Conservation (phyloP, 2,113 vertebrate species). For the Copsychus sechellarum region DNA sequence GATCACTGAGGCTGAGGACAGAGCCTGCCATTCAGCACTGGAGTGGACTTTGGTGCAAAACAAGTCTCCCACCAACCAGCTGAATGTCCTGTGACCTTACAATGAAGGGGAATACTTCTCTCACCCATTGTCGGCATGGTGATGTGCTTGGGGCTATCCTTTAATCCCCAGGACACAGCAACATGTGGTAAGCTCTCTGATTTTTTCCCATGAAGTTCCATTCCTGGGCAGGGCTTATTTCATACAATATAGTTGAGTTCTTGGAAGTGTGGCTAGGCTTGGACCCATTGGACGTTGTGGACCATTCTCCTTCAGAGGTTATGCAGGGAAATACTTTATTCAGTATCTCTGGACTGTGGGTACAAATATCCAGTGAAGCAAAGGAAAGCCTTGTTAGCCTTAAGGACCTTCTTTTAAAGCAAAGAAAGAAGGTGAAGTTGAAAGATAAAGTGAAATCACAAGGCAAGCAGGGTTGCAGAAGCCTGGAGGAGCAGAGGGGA, state of each 20-base stretch:
- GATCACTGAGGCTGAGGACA: background rate
- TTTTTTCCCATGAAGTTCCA: background rate
- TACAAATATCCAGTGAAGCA: background rate
- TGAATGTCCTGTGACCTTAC: background rate
- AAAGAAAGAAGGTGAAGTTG: background rate
- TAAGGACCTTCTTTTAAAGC: background rate
- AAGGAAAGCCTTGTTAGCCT: background rate
- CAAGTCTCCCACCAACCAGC: background rate
- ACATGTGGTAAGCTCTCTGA: rapidly evolving
- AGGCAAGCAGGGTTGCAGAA: background rate
- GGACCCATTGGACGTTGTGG: background rate
- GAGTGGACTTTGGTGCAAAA: background rate
- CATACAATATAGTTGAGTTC: too few species aligned
- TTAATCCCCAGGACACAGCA: background rate
- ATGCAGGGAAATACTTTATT: background rate
- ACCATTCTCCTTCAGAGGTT: background rate
- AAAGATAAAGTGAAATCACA: background rate
- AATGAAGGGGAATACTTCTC: background rate
- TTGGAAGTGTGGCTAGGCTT: background rate
- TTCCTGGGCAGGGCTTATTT: background rate
- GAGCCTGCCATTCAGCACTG: background rate
- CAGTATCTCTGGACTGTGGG: background rate
- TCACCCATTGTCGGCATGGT: rapidly evolving
- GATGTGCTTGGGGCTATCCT: background rate
- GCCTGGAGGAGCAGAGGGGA: background rate